A percentile compares a stretch with the other conserved stretches of the same genome.
Evolutionary conservation across 2,113 vertebrate species (phyloP).

Genomic region (Vimba vimba): DNA sequence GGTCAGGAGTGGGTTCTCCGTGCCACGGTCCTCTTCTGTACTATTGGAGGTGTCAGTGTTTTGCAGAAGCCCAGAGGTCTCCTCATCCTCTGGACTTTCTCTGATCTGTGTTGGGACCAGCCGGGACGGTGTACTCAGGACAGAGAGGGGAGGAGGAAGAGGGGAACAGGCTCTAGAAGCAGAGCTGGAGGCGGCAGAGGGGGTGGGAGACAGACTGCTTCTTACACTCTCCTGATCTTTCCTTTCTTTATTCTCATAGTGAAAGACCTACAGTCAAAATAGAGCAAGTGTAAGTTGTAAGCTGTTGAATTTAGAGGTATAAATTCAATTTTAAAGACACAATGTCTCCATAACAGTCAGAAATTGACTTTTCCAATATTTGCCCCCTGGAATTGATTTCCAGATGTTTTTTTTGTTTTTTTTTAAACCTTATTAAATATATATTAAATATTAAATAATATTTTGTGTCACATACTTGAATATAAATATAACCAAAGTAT

Average conservation of each 20-base stretch:
- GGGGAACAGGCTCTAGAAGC: constrained; percentile 69
- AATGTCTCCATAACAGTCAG: background rate
- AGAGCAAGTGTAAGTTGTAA: background rate
- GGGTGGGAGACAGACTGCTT: constrained; percentile 73
- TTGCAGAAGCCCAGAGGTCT: constrained; percentile 86
- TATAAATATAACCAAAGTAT: background rate
- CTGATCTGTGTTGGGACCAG: constrained; percentile 73
- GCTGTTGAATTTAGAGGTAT: background rate
- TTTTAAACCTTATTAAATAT: background rate
- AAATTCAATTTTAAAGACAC: background rate
- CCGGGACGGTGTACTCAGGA: constrained; percentile 68
- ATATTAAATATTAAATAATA: background rate
- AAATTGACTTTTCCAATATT: background rate
- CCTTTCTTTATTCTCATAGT: constrained; percentile 69
- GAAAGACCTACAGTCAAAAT: constrained; percentile 32
- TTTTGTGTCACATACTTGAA: background rate
- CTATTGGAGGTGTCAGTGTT: constrained; percentile 82
- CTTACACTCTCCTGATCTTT: constrained; percentile 72
- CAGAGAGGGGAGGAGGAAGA: constrained; percentile 70
- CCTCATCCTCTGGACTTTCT: constrained; percentile 86
- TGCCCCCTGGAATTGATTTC: too few relatives aligned
- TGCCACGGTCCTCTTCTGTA: constrained; percentile 87
- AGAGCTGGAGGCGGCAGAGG: constrained; percentile 58
- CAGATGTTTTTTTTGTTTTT: too few relatives aligned
- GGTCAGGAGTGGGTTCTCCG: constrained; percentile 89